Evolutionary conservation across 1,140 invertebrate genomes (phyloP).

Genomic region (Cotesia chilonis): DNA sequence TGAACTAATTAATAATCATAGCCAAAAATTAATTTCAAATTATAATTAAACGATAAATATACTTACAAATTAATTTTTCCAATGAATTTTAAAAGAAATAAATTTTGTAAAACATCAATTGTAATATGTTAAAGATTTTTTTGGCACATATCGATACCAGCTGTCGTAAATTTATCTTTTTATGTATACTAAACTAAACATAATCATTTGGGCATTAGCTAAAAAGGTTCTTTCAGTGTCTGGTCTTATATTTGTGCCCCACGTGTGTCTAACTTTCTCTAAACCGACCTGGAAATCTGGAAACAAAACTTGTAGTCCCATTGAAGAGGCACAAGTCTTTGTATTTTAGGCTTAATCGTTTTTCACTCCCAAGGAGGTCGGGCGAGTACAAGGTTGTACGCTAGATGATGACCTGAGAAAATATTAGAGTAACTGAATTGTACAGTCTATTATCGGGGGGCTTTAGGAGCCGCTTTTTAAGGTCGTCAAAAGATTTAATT

Average conservation of each 20-base stretch:
- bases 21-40: too few relatives aligned
- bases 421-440: slow-evolving; percentile 18
- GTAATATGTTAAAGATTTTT: too few relatives aligned
- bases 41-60: too few relatives aligned
- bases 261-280: not conserved
- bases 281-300: not conserved
- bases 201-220: too few relatives aligned
- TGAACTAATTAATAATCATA: too few relatives aligned
- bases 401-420: slow-evolving; percentile 27
- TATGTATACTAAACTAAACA: too few relatives aligned
- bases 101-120: too few relatives aligned
- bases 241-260: not conserved
- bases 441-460: slow-evolving; percentile 19
- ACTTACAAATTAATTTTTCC: too few relatives aligned
- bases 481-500: not conserved
- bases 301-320: not conserved
- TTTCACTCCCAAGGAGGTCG: slow-evolving; percentile 23
- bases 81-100: too few relatives aligned
- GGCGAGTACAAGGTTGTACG: not conserved
- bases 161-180: too few relatives aligned
- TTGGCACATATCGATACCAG: too few relatives aligned
- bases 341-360: not conserved
- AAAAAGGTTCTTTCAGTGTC: not conserved
- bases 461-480: not conserved
- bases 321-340: not conserved